A percentile compares a stretch with the other conserved stretches of the same genome.
These are phyloP conservation scores for Gobio occitaniae DNA, from an alignment of 2,797 vertebrate genomes.

Conservation along the genomic window DNA sequence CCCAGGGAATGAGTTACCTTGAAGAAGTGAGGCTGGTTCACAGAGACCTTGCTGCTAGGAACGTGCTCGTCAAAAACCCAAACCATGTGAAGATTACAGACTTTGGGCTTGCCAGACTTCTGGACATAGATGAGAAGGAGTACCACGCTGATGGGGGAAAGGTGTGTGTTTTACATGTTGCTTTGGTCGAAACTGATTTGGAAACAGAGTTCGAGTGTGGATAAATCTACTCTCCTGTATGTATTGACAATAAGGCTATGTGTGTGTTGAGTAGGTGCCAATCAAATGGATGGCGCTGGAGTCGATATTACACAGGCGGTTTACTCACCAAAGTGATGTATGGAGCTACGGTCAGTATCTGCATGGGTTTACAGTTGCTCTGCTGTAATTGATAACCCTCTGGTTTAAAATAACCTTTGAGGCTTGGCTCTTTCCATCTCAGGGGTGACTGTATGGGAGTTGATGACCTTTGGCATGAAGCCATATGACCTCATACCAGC, in stretches of 20 bases:
- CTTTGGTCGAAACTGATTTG: background rate
- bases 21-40: slow-evolving; percentile 95
- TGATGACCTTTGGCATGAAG: slow-evolving; percentile 98
- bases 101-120: slow-evolving; percentile 91
- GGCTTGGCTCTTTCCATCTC: slow-evolving; percentile 9
- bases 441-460: slow-evolving; percentile 98
- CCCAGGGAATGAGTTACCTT: slow-evolving; percentile 94
- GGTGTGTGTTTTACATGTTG: slow-evolving; percentile 67
- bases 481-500: slow-evolving; percentile 96
- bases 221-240: background rate
- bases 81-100: slow-evolving; percentile 98
- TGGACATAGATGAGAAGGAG: slow-evolving; percentile 96
- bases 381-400: slow-evolving; percentile 2
- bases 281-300: slow-evolving; percentile 99
- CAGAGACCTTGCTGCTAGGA: slow-evolving; percentile 93
- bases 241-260: slow-evolving; percentile 6
- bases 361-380: slow-evolving; percentile 9
- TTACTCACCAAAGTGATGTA: slow-evolving; percentile 98
- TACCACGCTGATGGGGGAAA: slow-evolving; percentile 97
- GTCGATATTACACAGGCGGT: slow-evolving; percentile 93
- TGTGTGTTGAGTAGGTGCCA: slow-evolving; percentile 82
- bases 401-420: slow-evolving; percentile 44
- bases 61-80: slow-evolving; percentile 94
- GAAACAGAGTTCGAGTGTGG: background rate
- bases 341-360: slow-evolving; percentile 93